Evolutionary conservation across 2,888 invertebrate genomes (phyloP), one percentile per base, ranked within the genome.

Genomic region (Odontocolon sp.): DNA sequence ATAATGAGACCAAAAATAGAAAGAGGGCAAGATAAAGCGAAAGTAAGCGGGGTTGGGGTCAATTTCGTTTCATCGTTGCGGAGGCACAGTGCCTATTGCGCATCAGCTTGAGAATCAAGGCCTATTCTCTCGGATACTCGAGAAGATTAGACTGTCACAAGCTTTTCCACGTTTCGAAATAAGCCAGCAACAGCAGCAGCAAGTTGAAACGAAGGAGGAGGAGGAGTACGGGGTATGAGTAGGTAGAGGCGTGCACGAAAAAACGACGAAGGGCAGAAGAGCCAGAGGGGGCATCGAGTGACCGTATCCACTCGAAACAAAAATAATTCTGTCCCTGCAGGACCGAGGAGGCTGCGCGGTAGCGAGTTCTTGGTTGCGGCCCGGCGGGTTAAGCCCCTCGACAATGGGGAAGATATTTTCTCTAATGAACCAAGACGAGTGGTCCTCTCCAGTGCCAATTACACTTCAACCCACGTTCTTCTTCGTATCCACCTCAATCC

Each of bases 371-470:
- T 67, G 70, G 57, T 70, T 57, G 67, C 64, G 68, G 66, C 74
- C 74, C 63, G 57, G 77, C 69, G 81, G 81, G 81, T 84, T 88
- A 88, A 88, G 87, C 87, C 86, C 84, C 87, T 88, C 84, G 84
- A 89, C 89, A 88, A 89, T 88, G 84, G 88, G 88, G 88, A 87
- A 86, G 89, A 89, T 90, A 90, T 90, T 89, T 89, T 87, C 89
- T 89, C 89, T 90, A 90, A 90, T 90, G 90, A 90, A 90, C 88
- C 89, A 90, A 89, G 89, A 89, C 86, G 86, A 90, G 90, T 87
- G 84, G 70, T 69, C 63, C 84, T 86, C 90, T 90, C 84, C 87
- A 89, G 88, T 89, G 90, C 89, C 90, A 90, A 90, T 90, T 90
- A 90, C 88, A 88, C 89, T 89, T 86, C 85, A 86, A 86, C 78